These are phyloP conservation scores for Phoxinus phoxinus DNA, from an alignment of 2,113 vertebrate species.

Conservation along the genomic window DNA sequence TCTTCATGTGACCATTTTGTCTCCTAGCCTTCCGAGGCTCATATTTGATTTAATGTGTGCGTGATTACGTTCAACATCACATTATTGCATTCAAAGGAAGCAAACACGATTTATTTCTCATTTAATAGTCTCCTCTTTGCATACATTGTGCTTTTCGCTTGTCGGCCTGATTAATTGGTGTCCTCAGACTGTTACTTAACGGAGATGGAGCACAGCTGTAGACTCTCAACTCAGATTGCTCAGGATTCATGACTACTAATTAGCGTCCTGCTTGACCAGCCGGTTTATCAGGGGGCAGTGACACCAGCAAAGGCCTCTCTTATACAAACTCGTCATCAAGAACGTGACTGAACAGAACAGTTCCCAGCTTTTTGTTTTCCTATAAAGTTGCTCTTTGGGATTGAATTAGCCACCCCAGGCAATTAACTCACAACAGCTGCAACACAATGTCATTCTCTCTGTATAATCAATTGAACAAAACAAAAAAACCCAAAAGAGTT, in stretches of 20 bases:
- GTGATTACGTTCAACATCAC: constrained; percentile 56
- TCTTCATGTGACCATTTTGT: constrained; percentile 64
- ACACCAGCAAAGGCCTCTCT: not conserved
- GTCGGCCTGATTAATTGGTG: constrained; percentile 64
- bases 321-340: constrained; percentile 21
- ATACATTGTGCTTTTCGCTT: constrained; percentile 64
- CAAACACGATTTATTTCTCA: constrained; percentile 53
- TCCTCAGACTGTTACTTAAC: constrained; percentile 59
- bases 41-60: constrained; percentile 61
- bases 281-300: constrained; percentile 33
- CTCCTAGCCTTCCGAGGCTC: constrained; percentile 43
- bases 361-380: constrained; percentile 9
- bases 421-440: not conserved
- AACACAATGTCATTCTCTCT: not conserved
- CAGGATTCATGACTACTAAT: constrained; percentile 48
- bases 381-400: not conserved
- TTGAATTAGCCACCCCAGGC: not conserved
- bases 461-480: not conserved
- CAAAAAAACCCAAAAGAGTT: not conserved
- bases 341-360: not conserved
- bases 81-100: constrained; percentile 57
- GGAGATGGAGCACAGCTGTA: constrained; percentile 52
- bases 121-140: constrained; percentile 64
- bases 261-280: constrained; percentile 45
- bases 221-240: constrained; percentile 38